These are phyloP conservation scores for Scomber colias DNA, from an alignment of 2,113 vertebrate species.

Conservation along the genomic window DNA sequence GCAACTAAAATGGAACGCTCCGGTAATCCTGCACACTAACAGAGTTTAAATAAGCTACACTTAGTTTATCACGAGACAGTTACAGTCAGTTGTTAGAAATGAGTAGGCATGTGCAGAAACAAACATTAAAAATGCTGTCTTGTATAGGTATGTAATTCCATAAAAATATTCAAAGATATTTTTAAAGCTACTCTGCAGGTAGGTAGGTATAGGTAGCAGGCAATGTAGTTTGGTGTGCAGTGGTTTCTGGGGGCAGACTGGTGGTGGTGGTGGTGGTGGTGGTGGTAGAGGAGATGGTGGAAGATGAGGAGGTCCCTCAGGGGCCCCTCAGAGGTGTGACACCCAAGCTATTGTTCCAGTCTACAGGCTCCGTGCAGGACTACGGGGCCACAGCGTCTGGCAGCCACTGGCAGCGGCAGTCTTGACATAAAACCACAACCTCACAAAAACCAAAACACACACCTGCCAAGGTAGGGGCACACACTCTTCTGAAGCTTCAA, in stretches of 20 bases:
- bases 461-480: slow-evolving; percentile 72
- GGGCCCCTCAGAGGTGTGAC: slow-evolving; percentile 60
- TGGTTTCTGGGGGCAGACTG: slow-evolving; percentile 20
- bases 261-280: background rate
- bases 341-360: slow-evolving; percentile 76
- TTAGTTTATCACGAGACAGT: slow-evolving; percentile 7
- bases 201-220: background rate
- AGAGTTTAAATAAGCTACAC: background rate
- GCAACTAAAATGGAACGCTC: slow-evolving; percentile 8
- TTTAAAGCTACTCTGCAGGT: background rate
- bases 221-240: slow-evolving; percentile 22
- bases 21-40: slow-evolving; percentile 37
- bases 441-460: slow-evolving; percentile 68
- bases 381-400: slow-evolving; percentile 64
- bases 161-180: background rate
- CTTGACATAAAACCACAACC: slow-evolving; percentile 62
- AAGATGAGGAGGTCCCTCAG: slow-evolving; percentile 6
- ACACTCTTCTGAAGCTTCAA: slow-evolving; percentile 13
- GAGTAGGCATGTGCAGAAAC: background rate
- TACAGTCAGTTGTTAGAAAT: slow-evolving; percentile 2
- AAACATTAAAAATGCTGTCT: background rate
- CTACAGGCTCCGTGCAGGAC: slow-evolving; percentile 64
- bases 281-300: slow-evolving; percentile 1
- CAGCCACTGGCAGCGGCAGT: slow-evolving; percentile 27
- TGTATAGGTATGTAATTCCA: background rate